These are phyloP conservation scores for Geotria australis DNA, from an alignment of 2,797 vertebrate genomes.

Conservation along the genomic window DNA sequence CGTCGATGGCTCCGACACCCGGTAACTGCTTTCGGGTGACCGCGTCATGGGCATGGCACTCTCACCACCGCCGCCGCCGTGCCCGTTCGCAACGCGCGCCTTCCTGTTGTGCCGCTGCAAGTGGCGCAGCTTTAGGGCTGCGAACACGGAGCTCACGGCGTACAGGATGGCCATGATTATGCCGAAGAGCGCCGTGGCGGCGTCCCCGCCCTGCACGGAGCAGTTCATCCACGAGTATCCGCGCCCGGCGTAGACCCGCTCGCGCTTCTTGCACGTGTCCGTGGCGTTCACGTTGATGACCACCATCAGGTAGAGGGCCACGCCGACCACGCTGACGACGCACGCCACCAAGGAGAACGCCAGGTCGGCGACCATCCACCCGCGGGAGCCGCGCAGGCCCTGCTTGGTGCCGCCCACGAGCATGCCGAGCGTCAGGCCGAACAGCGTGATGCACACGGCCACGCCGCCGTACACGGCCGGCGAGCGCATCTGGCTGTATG, in stretches of 20 bases:
- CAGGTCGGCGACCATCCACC: not conserved
- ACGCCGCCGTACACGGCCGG: not conserved
- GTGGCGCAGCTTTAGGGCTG: not conserved
- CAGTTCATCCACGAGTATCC: not conserved
- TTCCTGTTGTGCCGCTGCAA: not conserved
- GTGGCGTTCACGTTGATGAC: not conserved
- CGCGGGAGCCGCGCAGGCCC: not conserved
- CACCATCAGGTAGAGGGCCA: not conserved
- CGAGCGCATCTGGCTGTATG: not conserved
- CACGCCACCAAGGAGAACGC: not conserved
- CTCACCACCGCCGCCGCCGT: no score
- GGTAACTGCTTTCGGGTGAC: no score
- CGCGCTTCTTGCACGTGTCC: not conserved
- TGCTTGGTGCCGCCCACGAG: not conserved
- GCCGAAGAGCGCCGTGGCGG: not conserved
- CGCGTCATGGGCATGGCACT: no score
- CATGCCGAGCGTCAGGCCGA: not conserved
- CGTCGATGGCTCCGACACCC: no score
- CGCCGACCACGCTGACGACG: not conserved
- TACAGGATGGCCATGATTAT: not conserved
- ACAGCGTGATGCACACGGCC: not conserved
- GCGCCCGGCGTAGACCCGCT: not conserved
- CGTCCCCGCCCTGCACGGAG: not conserved
- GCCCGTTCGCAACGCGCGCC: not conserved
- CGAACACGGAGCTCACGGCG: not conserved